Conservation (phyloP, 35 echinoderm and acorn worm species). For the Ophioderma brevispina region DNA sequence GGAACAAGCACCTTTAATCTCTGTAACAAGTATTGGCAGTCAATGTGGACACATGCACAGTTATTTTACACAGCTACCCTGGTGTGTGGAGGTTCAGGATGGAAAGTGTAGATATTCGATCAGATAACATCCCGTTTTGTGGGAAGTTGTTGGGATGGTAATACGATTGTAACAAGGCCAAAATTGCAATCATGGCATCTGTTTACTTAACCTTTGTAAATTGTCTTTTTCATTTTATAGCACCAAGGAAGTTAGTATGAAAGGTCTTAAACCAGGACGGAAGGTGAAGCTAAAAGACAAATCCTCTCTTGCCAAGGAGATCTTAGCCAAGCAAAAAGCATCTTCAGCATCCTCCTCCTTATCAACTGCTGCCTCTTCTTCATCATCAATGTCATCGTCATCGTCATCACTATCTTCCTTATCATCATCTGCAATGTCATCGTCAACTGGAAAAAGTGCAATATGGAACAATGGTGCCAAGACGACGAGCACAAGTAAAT, state of each 20-base stretch:
- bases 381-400: conserved; percentile 35
- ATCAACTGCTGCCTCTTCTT: conserved; percentile 18
- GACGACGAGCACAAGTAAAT: neutral
- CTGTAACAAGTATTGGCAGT: no score
- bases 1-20: no score
- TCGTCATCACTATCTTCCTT: neutral
- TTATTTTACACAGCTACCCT: no score
- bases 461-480: conserved; percentile 55
- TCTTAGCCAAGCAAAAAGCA: conserved; percentile 23
- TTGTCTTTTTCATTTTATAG: conserved; percentile 55
- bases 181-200: no score
- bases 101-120: no score
- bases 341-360: neutral
- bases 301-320: conserved; percentile 45
- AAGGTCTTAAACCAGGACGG: conserved; percentile 57
- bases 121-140: no score
- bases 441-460: conserved; percentile 48
- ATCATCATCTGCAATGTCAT: conserved; percentile 11
- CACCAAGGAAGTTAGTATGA: conserved; percentile 83
- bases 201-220: no score
- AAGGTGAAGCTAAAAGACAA: conserved; percentile 66
- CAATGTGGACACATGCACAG: no score
- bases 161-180: no score
- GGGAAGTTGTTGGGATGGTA: no score
- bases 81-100: no score